These are phyloP conservation scores for Ciconia maguari DNA, from an alignment of 2,113 vertebrate species.

Conservation along the genomic window DNA sequence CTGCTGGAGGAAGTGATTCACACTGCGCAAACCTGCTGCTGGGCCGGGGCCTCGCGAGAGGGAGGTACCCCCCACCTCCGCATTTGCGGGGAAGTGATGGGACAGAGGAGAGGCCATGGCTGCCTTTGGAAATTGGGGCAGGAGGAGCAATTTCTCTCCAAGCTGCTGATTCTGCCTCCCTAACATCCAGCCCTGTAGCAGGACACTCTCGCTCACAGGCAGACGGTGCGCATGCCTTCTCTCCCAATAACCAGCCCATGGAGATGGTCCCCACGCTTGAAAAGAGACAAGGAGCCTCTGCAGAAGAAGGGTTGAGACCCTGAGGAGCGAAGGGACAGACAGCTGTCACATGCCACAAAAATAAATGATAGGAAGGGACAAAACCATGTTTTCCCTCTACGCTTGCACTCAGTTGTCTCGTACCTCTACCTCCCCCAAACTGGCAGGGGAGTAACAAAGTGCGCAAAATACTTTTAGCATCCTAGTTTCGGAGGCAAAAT, in stretches of 20 bases:
- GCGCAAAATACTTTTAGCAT: background rate
- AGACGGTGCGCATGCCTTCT: fast-evolving
- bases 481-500: background rate
- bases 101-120: fast-evolving
- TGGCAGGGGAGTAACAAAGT: background rate
- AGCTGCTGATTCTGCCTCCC: background rate
- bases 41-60: background rate
- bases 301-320: background rate
- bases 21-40: fast-evolving
- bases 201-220: fast-evolving
- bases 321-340: background rate
- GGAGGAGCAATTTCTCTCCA: background rate
- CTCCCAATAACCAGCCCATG: background rate
- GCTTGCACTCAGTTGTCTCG: background rate
- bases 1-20: background rate
- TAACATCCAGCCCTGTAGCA: background rate
- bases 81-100: background rate
- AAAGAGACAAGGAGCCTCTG: background rate
- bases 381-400: background rate
- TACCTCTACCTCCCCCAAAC: background rate
- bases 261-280: background rate
- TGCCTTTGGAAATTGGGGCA: background rate
- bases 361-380: background rate
- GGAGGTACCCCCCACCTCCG: background rate
- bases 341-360: background rate